Conservation (phyloP, 2,888 invertebrate species). For the Drosophila picticornis region DNA sequence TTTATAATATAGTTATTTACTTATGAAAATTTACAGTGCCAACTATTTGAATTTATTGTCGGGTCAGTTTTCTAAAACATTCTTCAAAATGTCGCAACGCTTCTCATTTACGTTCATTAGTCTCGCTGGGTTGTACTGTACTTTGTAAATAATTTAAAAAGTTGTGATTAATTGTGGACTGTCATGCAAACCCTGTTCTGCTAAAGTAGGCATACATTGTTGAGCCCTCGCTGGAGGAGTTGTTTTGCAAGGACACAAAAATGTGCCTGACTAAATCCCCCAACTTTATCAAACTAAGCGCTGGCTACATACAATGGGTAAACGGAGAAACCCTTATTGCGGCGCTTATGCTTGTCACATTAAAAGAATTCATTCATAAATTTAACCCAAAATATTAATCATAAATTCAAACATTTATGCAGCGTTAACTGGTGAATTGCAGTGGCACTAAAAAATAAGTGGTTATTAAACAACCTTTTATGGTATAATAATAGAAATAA, state of each 20-base stretch:
- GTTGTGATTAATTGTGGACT: slow-evolving; percentile 36
- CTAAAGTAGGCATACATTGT: not conserved
- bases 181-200: slow-evolving; percentile 15
- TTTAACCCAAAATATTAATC: not conserved
- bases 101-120: slow-evolving; percentile 38
- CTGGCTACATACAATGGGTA: not conserved
- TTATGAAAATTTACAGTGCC: slow-evolving; percentile 20
- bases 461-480: not conserved
- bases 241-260: not conserved
- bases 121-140: slow-evolving; percentile 1
- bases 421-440: not conserved
- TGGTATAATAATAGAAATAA: not conserved
- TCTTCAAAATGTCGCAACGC: slow-evolving; percentile 13
- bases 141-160: slow-evolving; percentile 47
- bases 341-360: not conserved
- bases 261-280: not conserved
- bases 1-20: slow-evolving; percentile 20
- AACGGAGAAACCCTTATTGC: too few species aligned
- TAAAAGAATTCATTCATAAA: not conserved
- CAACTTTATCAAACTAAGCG: not conserved
- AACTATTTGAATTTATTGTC: slow-evolving; percentile 15
- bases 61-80: slow-evolving; percentile 5
- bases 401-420: not conserved
- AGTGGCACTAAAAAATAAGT: not conserved
- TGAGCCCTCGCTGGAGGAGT: not conserved